Evolutionary conservation across 2,797 vertebrate genomes (phyloP).

Genomic region (Picus viridis): DNA sequence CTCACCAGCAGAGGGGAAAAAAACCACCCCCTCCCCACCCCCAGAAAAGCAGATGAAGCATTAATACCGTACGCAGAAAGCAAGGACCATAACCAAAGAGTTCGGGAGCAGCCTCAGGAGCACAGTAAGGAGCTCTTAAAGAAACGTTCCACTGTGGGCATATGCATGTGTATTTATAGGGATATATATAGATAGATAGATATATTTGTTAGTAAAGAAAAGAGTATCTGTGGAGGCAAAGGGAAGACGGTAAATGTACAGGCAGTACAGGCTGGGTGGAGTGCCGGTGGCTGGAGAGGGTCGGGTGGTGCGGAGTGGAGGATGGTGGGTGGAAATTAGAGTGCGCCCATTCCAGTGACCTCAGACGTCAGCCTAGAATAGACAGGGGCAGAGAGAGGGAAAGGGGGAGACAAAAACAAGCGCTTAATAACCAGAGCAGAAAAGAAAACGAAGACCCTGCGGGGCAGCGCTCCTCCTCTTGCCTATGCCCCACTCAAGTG

Average conservation of each 20-base stretch:
- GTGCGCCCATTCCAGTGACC: constrained; percentile 97
- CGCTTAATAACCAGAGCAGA: constrained; percentile 6
- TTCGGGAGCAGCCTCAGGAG: constrained; percentile 37
- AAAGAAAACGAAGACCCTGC: neutral
- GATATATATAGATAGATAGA: neutral
- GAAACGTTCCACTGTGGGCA: neutral
- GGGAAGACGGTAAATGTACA: constrained; percentile 80
- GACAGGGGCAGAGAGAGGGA: constrained; percentile 71
- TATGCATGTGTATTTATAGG: neutral
- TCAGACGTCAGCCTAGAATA: constrained; percentile 97
- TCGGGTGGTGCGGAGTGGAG: constrained; percentile 84
- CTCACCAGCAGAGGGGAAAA: neutral
- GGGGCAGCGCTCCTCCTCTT: neutral
- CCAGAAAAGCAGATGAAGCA: constrained; percentile 41
- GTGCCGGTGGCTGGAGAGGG: constrained; percentile 83
- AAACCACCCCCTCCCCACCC: neutral
- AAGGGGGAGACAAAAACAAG: constrained; percentile 70
- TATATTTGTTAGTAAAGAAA: constrained; percentile 61
- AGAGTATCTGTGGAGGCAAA: constrained; percentile 71
- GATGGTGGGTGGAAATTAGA: constrained; percentile 87
- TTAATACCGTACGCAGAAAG: constrained; percentile 52
- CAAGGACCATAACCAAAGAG: constrained; percentile 60
- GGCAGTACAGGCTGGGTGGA: constrained; percentile 80
- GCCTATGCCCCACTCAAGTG: fast-evolving
- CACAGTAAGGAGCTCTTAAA: constrained; percentile 41